Conservation (phyloP, 2,113 vertebrate genomes). For the Drymodes brunneopygia region DNA sequence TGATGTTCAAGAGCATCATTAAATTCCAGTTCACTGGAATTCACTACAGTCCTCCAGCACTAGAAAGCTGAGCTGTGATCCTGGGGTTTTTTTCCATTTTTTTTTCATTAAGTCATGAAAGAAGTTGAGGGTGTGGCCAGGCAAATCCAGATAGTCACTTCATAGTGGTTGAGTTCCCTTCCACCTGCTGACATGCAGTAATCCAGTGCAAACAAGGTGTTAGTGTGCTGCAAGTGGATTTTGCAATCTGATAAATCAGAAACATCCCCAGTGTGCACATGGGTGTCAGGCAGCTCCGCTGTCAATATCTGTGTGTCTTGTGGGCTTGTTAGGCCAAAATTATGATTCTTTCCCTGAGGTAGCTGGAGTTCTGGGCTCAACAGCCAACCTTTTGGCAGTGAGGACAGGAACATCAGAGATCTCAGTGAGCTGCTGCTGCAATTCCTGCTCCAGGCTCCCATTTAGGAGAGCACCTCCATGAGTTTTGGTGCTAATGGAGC, state of each 20-base stretch:
- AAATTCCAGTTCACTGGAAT: no score
- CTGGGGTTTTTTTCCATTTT: background rate
- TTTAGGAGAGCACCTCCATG: background rate
- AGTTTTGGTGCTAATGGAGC: background rate
- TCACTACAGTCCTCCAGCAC: no score
- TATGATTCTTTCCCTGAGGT: background rate
- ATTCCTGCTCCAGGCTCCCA: background rate
- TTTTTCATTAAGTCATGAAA: background rate
- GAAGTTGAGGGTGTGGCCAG: background rate
- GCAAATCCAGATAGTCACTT: background rate
- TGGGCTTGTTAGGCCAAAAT: background rate
- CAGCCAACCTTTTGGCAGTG: background rate
- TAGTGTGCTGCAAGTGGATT: background rate
- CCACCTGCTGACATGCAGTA: background rate
- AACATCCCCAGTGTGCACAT: background rate
- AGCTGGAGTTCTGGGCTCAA: background rate
- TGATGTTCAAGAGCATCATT: background rate
- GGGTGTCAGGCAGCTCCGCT: background rate
- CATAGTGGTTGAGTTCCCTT: background rate
- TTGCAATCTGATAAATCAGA: background rate
- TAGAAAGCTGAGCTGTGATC: background rate
- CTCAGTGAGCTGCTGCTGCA: background rate
- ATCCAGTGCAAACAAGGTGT: background rate
- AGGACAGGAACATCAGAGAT: background rate
- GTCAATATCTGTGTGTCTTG: background rate